phyloP scores from a whole-genome alignment of 2,113 vertebrate genomes.

The Cercopithecus mona region DNA sequence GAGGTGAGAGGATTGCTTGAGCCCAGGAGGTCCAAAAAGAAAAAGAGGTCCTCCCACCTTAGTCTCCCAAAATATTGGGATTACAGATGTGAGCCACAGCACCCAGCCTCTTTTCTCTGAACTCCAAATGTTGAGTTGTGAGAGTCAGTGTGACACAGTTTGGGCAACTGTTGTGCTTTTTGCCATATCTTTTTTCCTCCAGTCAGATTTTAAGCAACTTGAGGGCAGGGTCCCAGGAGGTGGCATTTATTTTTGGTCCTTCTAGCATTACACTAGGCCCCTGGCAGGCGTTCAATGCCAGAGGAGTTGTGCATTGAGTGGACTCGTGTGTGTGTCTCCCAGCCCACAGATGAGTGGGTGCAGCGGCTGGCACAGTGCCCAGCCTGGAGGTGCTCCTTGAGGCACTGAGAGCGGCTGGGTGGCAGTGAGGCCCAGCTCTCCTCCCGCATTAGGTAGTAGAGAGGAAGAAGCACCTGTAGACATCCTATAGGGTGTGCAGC shows the following conservation, averaged over 20 bases:
- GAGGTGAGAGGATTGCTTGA: too few species aligned
- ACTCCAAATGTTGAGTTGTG: neutral
- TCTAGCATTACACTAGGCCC: accelerated
- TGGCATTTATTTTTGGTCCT: neutral
- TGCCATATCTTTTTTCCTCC: neutral
- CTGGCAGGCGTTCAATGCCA: accelerated
- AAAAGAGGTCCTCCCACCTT: too few species aligned
- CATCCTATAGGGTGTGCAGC: accelerated
- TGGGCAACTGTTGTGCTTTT: neutral
- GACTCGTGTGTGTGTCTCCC: accelerated
- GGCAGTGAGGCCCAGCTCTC: neutral
- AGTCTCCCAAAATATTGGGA: too few species aligned
- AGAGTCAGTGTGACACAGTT: neutral
- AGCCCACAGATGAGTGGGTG: neutral
- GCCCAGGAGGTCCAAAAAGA: too few species aligned
- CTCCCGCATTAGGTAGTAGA: accelerated
- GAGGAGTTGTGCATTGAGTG: neutral
- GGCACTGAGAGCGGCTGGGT: accelerated
- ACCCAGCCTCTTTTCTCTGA: neutral
- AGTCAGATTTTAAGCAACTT: neutral
- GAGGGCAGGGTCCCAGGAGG: neutral
- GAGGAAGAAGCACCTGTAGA: too few species aligned
- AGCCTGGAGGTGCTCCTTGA: neutral
- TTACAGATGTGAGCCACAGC: too few species aligned
- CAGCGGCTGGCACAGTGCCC: neutral